A percentile compares a stretch with the other conserved stretches of the same genome.
phyloP scores from a whole-genome alignment of 2,888 invertebrate species.

The Tillus elongatus region DNA sequence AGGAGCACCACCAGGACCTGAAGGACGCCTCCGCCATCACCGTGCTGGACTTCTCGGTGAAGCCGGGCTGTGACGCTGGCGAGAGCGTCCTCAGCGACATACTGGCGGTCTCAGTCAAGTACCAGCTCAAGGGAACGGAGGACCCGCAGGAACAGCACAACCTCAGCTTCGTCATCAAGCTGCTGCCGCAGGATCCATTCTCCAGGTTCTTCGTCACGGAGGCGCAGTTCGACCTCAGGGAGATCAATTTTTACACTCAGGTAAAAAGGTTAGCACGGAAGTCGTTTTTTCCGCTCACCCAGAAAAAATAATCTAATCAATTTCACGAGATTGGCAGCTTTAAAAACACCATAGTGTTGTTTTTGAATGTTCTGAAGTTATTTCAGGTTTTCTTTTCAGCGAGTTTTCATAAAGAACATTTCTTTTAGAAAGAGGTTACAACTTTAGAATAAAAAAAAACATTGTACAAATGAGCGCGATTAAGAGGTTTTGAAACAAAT shows the following conservation, averaged over 20 bases:
- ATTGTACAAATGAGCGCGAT: no score
- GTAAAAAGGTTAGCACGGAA: no score
- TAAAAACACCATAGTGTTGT: no score
- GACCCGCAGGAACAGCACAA: constrained; percentile 28
- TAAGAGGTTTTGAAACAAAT: no score
- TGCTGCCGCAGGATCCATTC: constrained; percentile 70
- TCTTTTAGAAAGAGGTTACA: no score
- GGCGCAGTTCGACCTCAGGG: constrained; percentile 72
- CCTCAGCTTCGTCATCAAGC: constrained; percentile 58
- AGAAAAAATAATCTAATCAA: no score
- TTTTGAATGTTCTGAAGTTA: no score
- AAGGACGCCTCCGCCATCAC: constrained; percentile 33
- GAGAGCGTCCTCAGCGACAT: constrained; percentile 71
- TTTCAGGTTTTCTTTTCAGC: no score
- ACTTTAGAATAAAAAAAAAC: no score
- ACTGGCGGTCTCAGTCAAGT: constrained; percentile 63
- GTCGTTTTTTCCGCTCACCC: no score
- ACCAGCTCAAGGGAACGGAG: constrained; percentile 40
- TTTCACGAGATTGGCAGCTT: no score
- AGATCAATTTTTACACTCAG: constrained; percentile 75
- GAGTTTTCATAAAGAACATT: no score
- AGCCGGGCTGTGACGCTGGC: constrained; percentile 53
- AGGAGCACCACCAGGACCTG: constrained; percentile 42
- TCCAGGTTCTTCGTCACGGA: constrained; percentile 72
- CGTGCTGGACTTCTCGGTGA: constrained; percentile 46